These are phyloP conservation scores for Lasioglossum baleicum DNA, from an alignment of 1,140 invertebrate genomes.

Conservation along the genomic window DNA sequence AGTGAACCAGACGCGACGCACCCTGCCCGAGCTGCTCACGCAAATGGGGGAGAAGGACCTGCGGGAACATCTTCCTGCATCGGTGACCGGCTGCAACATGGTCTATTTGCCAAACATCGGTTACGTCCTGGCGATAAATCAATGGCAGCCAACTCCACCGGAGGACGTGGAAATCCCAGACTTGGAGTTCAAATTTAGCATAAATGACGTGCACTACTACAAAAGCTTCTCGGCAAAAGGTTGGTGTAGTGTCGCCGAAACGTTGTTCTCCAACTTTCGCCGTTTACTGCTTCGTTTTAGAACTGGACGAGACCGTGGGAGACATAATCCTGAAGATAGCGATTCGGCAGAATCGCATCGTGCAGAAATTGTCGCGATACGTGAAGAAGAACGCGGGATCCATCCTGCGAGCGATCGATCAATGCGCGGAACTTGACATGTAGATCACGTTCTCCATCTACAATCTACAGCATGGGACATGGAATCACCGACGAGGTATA, in stretches of 20 bases:
- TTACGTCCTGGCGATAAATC: conserved; percentile 86
- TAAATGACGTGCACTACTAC: conserved; percentile 86
- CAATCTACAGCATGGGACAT: too few species aligned
- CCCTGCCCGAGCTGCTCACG: conserved; percentile 82
- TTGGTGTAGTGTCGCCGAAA: conserved; percentile 65
- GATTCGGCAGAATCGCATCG: conserved; percentile 87
- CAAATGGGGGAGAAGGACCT: conserved; percentile 86
- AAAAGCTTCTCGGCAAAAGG: conserved; percentile 88
- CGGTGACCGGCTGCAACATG: conserved; percentile 86
- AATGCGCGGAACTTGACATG: conserved; percentile 88
- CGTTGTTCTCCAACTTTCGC: neutral
- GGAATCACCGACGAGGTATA: too few species aligned
- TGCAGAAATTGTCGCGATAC: conserved; percentile 84
- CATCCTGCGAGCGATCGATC: conserved; percentile 83
- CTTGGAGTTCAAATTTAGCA: conserved; percentile 87
- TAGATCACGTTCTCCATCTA: conserved; percentile 68
- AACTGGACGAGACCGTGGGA: conserved; percentile 87
- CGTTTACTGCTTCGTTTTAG: conserved; percentile 78
- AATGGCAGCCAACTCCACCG: conserved; percentile 81
- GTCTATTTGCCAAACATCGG: conserved; percentile 91
- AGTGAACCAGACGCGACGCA: conserved; percentile 43
- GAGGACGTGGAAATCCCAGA: conserved; percentile 82
- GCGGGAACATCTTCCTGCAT: conserved; percentile 81
- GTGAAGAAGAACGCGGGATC: conserved; percentile 83
- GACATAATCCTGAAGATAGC: conserved; percentile 88